Percentiles rank a stretch among this genome's conserved stretches.
These are phyloP conservation scores for Nyctalus aviator DNA, from an alignment of 2,797 vertebrate genomes.

Conservation along the genomic window DNA sequence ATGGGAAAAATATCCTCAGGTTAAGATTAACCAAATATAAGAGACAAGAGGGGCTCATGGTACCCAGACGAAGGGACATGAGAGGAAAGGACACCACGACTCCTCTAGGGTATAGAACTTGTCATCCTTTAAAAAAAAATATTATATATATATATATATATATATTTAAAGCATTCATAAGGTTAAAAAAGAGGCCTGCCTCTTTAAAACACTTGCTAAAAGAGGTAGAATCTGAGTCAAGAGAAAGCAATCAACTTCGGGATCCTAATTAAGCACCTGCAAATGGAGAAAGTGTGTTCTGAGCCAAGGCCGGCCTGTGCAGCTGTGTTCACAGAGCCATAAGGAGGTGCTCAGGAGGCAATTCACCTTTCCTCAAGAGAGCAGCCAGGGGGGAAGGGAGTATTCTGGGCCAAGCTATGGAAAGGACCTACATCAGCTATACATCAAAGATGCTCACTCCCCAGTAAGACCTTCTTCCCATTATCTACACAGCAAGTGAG, in stretches of 20 bases:
- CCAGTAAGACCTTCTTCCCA: not conserved
- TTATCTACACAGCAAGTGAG: not conserved
- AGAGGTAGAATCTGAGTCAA: not conserved
- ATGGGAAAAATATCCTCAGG: too few relatives aligned
- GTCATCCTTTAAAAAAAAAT: not conserved
- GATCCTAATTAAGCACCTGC: not conserved
- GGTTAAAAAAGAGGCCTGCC: not conserved
- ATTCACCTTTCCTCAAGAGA: not conserved
- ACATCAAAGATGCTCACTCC: not conserved
- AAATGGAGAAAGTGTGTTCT: not conserved
- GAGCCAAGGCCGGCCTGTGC: not conserved
- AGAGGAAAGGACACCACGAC: not conserved
- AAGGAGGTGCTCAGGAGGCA: not conserved
- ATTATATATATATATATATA: not conserved
- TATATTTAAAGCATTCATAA: not conserved
- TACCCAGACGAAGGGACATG: not conserved
- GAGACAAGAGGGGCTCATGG: too few relatives aligned
- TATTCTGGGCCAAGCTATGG: not conserved
- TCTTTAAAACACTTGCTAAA: not conserved
- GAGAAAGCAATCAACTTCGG: not conserved
- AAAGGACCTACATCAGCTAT: not conserved
- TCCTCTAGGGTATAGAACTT: not conserved
- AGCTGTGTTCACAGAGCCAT: not conserved
- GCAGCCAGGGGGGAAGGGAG: not conserved
- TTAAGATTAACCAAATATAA: too few relatives aligned